A percentile compares a stretch with the other conserved stretches of the same genome.
Evolutionary conservation across 2,888 invertebrate genomes (phyloP).

Genomic region (Auanema freiburgensis): DNA sequence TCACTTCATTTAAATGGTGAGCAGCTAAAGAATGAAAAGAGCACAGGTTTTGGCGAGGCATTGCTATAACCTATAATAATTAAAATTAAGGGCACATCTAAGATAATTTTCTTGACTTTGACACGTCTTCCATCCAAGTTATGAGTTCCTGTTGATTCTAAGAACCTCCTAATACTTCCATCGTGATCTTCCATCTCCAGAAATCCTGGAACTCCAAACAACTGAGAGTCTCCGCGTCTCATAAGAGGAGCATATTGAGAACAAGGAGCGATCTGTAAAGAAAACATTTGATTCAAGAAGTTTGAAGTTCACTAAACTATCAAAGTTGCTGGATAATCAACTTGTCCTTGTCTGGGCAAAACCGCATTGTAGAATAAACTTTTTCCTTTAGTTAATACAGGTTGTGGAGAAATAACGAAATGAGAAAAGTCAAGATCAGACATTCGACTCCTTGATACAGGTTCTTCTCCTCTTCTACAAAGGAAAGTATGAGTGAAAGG

Average conservation of each 20-base stretch:
- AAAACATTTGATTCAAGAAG: neutral
- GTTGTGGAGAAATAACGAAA: conserved; percentile 43
- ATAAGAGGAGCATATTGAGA: conserved; percentile 56
- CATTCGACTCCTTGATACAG: conserved; percentile 34
- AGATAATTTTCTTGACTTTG: conserved; percentile 20
- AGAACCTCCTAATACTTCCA: conserved; percentile 43
- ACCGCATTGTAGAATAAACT: conserved; percentile 49
- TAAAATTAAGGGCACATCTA: neutral
- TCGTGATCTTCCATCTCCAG: conserved; percentile 54
- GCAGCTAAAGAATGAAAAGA: conserved; percentile 54
- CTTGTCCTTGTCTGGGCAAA: conserved; percentile 31
- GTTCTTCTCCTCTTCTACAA: conserved; percentile 34
- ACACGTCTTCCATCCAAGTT: conserved; percentile 43
- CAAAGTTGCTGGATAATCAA: conserved; percentile 46
- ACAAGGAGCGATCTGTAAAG: conserved; percentile 49
- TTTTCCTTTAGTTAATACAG: conserved; percentile 48
- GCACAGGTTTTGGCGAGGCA: conserved; percentile 52
- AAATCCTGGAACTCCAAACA: conserved; percentile 47
- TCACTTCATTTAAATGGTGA: conserved; percentile 49
- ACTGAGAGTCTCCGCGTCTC: conserved; percentile 47
- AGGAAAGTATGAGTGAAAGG: neutral
- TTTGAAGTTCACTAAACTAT: conserved; percentile 32
- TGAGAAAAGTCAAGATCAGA: conserved; percentile 35
- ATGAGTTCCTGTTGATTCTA: conserved; percentile 44
- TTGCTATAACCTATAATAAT: conserved; percentile 35